These are phyloP conservation scores for Mimachlamys varia DNA, from an alignment of 2,888 invertebrate species.

Conservation along the genomic window DNA sequence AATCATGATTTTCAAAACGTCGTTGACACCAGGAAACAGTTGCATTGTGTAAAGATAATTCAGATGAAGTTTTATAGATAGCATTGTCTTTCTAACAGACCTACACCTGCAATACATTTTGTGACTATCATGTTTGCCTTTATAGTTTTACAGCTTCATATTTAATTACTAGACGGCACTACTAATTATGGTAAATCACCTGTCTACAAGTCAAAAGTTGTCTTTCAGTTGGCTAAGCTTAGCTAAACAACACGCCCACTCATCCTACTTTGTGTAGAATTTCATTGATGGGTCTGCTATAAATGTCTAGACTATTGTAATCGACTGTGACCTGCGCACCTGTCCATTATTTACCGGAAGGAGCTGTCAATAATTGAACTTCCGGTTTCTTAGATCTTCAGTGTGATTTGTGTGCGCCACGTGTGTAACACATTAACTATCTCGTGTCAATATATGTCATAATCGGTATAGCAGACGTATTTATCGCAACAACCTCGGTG, in stretches of 20 bases:
- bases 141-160: no score
- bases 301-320: background rate
- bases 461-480: background rate
- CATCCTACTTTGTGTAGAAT: no score
- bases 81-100: no score
- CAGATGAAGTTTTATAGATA: no score
- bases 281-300: background rate
- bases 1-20: no score
- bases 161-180: no score
- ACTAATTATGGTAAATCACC: no score
- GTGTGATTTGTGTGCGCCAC: background rate
- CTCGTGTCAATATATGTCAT: background rate
- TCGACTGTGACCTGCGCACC: background rate
- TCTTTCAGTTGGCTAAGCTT: background rate
- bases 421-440: background rate
- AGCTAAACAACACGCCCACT: background rate
- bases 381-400: background rate
- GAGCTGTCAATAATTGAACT: background rate
- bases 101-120: no score
- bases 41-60: no score
- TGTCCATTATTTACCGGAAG: constrained; percentile 25
- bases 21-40: no score
- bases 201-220: no score
- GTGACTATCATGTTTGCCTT: no score
- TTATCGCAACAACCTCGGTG: background rate